Evolutionary conservation across 2,797 vertebrate species (phyloP), one percentile per base, ranked within the genome.

Genomic region (Enteromius radiatus): DNA sequence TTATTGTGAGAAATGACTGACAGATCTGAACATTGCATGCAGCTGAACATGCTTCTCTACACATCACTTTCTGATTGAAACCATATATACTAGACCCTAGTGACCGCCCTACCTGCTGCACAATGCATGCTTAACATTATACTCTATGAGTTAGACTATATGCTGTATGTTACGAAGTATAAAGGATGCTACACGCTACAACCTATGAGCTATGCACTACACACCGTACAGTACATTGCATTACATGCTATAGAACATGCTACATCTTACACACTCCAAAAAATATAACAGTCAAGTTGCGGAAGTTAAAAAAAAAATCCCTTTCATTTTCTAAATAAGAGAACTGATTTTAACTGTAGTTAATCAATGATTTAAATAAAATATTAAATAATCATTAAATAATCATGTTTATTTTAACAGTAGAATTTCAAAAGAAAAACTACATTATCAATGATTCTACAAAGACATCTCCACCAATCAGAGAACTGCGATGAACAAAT

Each of bases 11-110:
- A 47, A 52, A 38, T 38, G 36, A 67, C 5, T 67, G 43, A 38
- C 61, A 67, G 28, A 33, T 78, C 19, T 36, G 45, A 78, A 65
- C 43, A 78, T 17, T 26, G 38, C 38, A 59, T 61, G n/a, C 12
- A 54, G 21, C n/a, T 38, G n/a, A 5, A 76, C 15, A 26, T 76
- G n/a, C 15, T 19, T 43, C 36, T 43, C 15, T 6, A 8, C 15
- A 56, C 31, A 23, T 17, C 31, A 19, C 1, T 68, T n/a, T 68
- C 10, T 41, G 36, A 33, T 33, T 4, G 10, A 52, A 73, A 54
- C 31, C 5, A 5, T 61, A 28, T 28, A 74, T 74, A 21, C 49
- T 74, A 36, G 19, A 54, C 19, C 23, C 17, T 49, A 49, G 28
- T 74, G 70, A 54, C 41, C 41, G 8, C 19, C 47, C 47, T n/a